Evolutionary conservation across 2,888 invertebrate species (phyloP).

Genomic region (Hylaea fasciaria): DNA sequence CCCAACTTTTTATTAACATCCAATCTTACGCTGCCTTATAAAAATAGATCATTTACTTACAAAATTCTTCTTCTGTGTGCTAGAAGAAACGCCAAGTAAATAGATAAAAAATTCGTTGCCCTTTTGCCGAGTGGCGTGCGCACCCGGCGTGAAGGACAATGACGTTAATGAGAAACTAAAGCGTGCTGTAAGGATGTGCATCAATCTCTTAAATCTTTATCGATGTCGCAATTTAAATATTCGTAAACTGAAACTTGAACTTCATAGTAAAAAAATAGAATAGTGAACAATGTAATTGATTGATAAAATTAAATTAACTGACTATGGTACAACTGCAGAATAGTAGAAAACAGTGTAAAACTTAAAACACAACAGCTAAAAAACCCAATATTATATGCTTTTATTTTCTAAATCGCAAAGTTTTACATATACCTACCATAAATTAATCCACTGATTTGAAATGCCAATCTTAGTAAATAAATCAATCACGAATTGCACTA

Average conservation of each 20-base stretch:
- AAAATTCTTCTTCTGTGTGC: neutral
- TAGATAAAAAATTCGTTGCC: constrained; percentile 41
- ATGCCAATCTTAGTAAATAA: constrained; percentile 6
- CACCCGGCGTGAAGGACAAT: constrained; percentile 39
- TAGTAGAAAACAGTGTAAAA: too few species aligned
- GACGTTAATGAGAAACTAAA: constrained; percentile 34
- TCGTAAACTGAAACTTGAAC: too few species aligned
- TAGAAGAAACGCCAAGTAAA: constrained; percentile 14
- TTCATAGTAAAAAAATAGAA: too few species aligned
- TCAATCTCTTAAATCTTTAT: neutral
- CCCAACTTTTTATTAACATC: too few species aligned
- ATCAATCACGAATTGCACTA: constrained; percentile 3
- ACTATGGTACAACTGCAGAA: too few species aligned
- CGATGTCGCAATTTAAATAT: constrained; percentile 5
- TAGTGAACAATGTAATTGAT: too few species aligned
- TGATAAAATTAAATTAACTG: too few species aligned
- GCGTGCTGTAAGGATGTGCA: constrained; percentile 16
- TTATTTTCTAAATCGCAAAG: too few species aligned
- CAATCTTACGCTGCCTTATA: too few species aligned
- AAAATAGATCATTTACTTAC: neutral
- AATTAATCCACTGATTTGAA: neutral
- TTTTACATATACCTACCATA: neutral
- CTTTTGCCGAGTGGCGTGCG: constrained; percentile 38
- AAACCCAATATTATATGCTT: too few species aligned
- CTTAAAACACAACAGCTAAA: too few species aligned